Evolutionary conservation across 2,888 invertebrate species (phyloP).

Genomic region (Petrophora chlorosata): DNA sequence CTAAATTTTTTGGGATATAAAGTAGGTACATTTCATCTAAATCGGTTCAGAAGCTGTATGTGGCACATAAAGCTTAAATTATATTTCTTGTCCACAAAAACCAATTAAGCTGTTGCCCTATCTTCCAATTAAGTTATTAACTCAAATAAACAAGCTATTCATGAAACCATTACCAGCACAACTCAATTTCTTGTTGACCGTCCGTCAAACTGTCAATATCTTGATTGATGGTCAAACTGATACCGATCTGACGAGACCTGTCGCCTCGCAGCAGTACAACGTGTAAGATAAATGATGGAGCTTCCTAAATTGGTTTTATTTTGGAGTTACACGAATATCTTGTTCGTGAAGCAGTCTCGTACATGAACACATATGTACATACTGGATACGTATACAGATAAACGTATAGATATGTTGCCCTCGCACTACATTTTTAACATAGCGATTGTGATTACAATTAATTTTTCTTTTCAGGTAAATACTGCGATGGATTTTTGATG

Average conservation of each 20-base stretch:
- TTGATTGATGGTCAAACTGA: constrained; percentile 22
- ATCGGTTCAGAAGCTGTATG: too few species aligned
- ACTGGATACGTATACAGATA: too few species aligned
- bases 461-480: too few species aligned
- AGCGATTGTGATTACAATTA: too few species aligned
- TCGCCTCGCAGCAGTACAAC: constrained; percentile 18
- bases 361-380: neutral
- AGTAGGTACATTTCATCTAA: too few species aligned
- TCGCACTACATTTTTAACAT: too few species aligned
- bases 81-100: too few species aligned
- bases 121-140: neutral
- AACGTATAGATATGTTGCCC: too few species aligned
- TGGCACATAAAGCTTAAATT: too few species aligned
- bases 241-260: constrained; percentile 21
- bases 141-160: constrained; percentile 9
- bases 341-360: neutral
- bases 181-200: constrained; percentile 24
- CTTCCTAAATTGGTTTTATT: constrained; percentile 14
- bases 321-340: neutral
- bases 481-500: too few species aligned
- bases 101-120: too few species aligned
- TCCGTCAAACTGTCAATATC: constrained; percentile 15
- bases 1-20: too few species aligned
- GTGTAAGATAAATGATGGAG: constrained; percentile 23
- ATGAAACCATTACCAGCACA: constrained; percentile 9